phyloP scores from a whole-genome alignment of 2,113 vertebrate species.

The Salvelinus sp. region DNA sequence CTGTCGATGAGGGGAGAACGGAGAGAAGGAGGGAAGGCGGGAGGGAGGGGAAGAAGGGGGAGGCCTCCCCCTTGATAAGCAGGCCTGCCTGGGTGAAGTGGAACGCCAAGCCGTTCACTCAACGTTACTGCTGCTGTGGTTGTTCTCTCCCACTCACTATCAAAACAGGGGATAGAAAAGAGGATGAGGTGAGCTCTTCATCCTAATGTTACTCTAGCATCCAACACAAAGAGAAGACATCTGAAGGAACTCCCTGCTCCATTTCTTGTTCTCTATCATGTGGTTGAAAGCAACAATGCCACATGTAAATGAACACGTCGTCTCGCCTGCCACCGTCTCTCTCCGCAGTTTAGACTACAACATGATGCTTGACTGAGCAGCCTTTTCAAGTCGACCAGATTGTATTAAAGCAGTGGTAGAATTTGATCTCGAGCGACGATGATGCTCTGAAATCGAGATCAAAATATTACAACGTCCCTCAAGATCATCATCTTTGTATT shows the following conservation, averaged over 20 bases:
- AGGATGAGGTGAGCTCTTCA: constrained; percentile 21
- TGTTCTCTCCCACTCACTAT: constrained; percentile 46
- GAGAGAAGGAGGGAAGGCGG: constrained; percentile 2
- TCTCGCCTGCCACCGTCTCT: constrained; percentile 45
- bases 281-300: constrained; percentile 53
- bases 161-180: constrained; percentile 56
- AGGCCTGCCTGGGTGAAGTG: constrained; percentile 60
- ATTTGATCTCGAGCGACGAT: constrained; percentile 50
- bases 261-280: constrained; percentile 41
- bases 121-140: constrained; percentile 17
- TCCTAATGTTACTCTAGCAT: neutral
- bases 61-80: constrained; percentile 52
- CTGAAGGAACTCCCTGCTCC: constrained; percentile 23
- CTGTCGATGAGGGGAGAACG: constrained; percentile 23
- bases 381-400: constrained; percentile 56
- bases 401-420: constrained; percentile 55
- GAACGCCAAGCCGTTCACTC: constrained; percentile 48
- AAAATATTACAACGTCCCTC: constrained; percentile 38
- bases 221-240: constrained; percentile 46
- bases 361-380: constrained; percentile 48
- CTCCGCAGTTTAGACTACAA: constrained; percentile 10
- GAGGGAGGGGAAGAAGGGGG: constrained; percentile 28
- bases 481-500: constrained; percentile 62
- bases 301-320: constrained; percentile 55
- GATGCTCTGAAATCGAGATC: constrained; percentile 60